phyloP scores from a whole-genome alignment of 2,888 invertebrate genomes.

The Catocala nupta region DNA sequence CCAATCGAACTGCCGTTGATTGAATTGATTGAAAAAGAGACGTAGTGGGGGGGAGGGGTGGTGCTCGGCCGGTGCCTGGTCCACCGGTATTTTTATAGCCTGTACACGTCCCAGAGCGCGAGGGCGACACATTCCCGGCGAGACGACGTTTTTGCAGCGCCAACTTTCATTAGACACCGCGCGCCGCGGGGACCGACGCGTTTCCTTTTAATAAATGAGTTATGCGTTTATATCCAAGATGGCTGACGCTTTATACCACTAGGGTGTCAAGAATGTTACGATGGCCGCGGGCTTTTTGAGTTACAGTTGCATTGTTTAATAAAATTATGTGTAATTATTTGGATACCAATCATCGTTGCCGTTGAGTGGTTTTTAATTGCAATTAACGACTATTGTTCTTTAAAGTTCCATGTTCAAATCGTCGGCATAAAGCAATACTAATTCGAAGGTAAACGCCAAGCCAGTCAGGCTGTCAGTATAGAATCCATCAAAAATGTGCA shows the following conservation, averaged over 20 bases:
- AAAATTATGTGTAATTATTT: constrained; percentile 38
- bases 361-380: neutral
- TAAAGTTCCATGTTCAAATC: neutral
- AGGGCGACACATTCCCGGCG: constrained; percentile 84
- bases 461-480: constrained; percentile 63
- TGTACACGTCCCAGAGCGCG: constrained; percentile 83
- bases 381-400: neutral
- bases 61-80: constrained; percentile 63
- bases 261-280: constrained; percentile 76
- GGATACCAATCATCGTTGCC: constrained; percentile 10
- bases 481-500: constrained; percentile 71
- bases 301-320: constrained; percentile 50
- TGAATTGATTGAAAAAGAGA: constrained; percentile 85
- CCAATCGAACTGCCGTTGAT: constrained; percentile 80
- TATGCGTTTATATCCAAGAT: constrained; percentile 83
- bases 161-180: constrained; percentile 84
- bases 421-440: neutral
- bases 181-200: constrained; percentile 76
- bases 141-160: constrained; percentile 83
- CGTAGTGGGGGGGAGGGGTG: constrained; percentile 61
- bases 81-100: constrained; percentile 84
- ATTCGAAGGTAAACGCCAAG: constrained; percentile 30
- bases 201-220: constrained; percentile 85
- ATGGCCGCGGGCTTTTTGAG: constrained; percentile 59
- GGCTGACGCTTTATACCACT: constrained; percentile 71